Conservation (phyloP, 2,888 invertebrate species). For the Caenorhabditis japonica region DNA sequence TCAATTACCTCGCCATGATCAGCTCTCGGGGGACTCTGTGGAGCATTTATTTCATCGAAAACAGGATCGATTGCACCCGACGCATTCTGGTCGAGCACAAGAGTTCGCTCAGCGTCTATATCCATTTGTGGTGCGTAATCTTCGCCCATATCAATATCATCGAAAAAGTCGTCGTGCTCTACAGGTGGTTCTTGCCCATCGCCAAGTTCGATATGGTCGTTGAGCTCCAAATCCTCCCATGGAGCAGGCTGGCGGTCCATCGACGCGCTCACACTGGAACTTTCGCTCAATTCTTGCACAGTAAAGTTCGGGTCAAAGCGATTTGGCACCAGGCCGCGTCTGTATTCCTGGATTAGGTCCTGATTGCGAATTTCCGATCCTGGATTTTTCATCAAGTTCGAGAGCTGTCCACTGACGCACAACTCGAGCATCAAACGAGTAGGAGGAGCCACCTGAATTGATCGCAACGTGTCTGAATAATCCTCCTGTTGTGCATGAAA, state of each 20-base stretch:
- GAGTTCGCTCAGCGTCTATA: background rate
- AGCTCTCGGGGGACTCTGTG: no score
- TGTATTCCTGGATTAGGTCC: slow-evolving; percentile 4
- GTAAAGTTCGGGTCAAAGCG: slow-evolving; percentile 27
- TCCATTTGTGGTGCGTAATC: background rate
- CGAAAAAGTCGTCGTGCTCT: slow-evolving; percentile 16
- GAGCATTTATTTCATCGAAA: background rate
- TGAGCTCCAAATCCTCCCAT: slow-evolving; percentile 41
- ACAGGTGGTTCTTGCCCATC: background rate
- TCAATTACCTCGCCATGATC: background rate
- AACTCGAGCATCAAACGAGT: slow-evolving; percentile 19
- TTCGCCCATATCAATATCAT: slow-evolving; percentile 3
- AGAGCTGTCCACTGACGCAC: slow-evolving; percentile 29
- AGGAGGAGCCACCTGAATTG: slow-evolving; percentile 30
- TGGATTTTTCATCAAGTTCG: slow-evolving; percentile 18
- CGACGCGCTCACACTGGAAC: slow-evolving; percentile 4
- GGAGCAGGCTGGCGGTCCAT: slow-evolving; percentile 15
- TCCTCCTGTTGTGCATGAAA: slow-evolving; percentile 30
- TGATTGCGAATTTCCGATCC: slow-evolving; percentile 6
- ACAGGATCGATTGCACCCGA: background rate
- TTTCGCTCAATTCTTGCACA: slow-evolving; percentile 18
- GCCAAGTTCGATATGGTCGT: slow-evolving; percentile 11
- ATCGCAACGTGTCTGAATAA: slow-evolving; percentile 23
- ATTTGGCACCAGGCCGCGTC: background rate
- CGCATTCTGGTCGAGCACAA: background rate